phyloP scores from a whole-genome alignment of 92 coral and sea anemone species.

The Bergia sp. region DNA sequence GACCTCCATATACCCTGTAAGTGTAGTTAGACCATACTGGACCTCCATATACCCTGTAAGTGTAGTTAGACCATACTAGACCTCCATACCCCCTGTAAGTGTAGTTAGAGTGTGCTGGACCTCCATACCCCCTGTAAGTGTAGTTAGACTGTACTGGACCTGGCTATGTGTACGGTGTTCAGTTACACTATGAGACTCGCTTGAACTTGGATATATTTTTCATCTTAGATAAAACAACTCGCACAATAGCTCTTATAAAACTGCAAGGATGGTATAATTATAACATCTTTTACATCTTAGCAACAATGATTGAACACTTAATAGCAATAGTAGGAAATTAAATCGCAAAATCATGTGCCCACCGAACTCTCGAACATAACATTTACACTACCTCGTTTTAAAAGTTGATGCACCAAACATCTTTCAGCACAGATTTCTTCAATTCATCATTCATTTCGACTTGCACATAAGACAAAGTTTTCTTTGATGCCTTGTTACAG shows the following conservation, averaged over 20 bases:
- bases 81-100: too few species aligned
- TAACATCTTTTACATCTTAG: conserved; percentile 11
- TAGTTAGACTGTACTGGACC: too few species aligned
- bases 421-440: neutral
- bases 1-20: too few species aligned
- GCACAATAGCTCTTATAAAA: neutral
- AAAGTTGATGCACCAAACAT: conserved; percentile 2
- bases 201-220: neutral
- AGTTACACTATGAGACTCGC: neutral
- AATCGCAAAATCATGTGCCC: conserved; percentile 3
- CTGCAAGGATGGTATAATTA: neutral
- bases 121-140: too few species aligned
- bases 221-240: neutral
- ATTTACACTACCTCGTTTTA: neutral
- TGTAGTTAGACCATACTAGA: too few species aligned
- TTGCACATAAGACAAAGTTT: conserved; percentile 24
- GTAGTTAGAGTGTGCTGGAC: too few species aligned
- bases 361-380: neutral
- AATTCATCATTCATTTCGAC: conserved; percentile 1
- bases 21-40: too few species aligned
- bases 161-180: neutral
- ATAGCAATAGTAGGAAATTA: conserved; percentile 3
- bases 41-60: too few species aligned
- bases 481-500: neutral
- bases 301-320: neutral